These are phyloP conservation scores for Ctenochaetus hawaiiensis DNA, from an alignment of 2,797 vertebrate genomes.

Conservation along the genomic window DNA sequence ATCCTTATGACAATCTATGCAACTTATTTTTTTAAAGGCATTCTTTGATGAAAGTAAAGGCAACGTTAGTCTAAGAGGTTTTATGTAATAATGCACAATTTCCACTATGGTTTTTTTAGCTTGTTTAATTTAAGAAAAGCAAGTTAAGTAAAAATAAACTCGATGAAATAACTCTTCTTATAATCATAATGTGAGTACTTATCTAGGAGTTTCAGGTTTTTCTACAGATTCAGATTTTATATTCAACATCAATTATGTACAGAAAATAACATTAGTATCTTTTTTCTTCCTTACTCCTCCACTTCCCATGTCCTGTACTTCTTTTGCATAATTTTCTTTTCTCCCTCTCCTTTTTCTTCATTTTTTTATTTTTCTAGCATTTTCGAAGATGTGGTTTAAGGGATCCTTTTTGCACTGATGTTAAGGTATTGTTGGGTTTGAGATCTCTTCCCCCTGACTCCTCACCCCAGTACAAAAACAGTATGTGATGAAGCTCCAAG, in stretches of 20 bases:
- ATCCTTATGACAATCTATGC: no score
- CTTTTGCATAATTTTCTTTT: neutral
- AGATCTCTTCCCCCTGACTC: neutral
- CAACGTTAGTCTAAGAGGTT: no score
- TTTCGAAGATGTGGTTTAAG: neutral
- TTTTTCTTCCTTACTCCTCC: neutral
- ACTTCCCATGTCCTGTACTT: no score
- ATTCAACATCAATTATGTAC: neutral
- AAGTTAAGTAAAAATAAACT: neutral
- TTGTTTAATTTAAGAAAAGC: neutral
- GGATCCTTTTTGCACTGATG: neutral
- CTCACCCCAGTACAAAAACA: neutral
- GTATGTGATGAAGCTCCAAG: neutral
- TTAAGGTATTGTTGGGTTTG: neutral
- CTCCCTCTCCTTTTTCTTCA: neutral
- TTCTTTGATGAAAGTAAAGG: no score
- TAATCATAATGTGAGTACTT: neutral
- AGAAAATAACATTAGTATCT: neutral
- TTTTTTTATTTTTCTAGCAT: no score
- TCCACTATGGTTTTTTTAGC: neutral
- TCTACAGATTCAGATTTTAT: neutral
- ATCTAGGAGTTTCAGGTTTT: neutral
- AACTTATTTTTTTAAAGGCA: no score
- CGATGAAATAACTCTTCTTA: neutral
- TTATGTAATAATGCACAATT: neutral